These are phyloP conservation scores for Lordiphosa andalusiaca DNA, from an alignment of 2,888 invertebrate genomes.

Conservation along the genomic window DNA sequence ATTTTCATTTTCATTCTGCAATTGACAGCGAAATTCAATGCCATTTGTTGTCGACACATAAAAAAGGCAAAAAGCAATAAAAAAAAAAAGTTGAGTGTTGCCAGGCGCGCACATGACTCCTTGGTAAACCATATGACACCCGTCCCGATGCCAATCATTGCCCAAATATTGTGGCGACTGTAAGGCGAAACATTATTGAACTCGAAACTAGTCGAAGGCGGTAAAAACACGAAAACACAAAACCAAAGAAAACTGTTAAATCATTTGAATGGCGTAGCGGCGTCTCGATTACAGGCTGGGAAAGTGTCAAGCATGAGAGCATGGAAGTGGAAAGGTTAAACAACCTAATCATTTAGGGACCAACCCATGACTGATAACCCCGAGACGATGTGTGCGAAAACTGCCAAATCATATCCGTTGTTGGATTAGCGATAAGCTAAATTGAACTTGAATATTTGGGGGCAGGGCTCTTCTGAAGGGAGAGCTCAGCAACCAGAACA, in stretches of 20 bases:
- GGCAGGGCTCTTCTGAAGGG: too few species aligned
- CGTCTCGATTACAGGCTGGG: constrained; percentile 18
- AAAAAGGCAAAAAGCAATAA: neutral
- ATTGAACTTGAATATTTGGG: too few species aligned
- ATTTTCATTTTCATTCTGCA: constrained; percentile 52
- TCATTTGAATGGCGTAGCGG: constrained; percentile 47
- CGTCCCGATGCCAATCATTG: constrained; percentile 15
- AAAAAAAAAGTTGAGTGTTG: constrained; percentile 1
- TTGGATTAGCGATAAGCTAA: too few species aligned
- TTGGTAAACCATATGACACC: constrained; percentile 22
- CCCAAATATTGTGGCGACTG: too few species aligned
- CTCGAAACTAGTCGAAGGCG: constrained; percentile 7
- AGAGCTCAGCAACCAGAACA: too few species aligned
- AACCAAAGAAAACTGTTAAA: constrained; percentile 45
- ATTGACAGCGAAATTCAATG: constrained; percentile 71
- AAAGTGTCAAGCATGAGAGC: constrained; percentile 1
- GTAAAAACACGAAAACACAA: constrained; percentile 14
- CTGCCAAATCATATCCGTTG: too few species aligned
- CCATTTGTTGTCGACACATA: constrained; percentile 44
- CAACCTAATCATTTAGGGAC: neutral
- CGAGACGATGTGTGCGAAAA: too few species aligned
- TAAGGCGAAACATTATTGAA: constrained; percentile 20
- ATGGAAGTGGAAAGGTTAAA: neutral
- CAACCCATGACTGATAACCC: neutral
- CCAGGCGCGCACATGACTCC: constrained; percentile 17